Percentiles rank a stretch among this genome's conserved stretches.
phyloP scores from a whole-genome alignment of 1,140 invertebrate species.

The Drosophila punjabiensis region DNA sequence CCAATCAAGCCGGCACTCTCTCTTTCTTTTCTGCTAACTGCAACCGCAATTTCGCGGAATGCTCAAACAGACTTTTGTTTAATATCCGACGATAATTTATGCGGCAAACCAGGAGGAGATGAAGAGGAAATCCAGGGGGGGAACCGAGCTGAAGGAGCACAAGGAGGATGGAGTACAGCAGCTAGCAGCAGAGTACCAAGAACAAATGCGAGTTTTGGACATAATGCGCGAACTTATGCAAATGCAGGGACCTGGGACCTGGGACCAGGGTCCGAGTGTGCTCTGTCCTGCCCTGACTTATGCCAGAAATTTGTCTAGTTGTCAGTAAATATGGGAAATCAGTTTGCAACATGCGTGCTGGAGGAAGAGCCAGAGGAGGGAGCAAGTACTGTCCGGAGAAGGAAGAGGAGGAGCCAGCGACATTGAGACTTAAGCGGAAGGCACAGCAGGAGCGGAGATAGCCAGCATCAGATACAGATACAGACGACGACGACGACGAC shows the following conservation, averaged over 20 bases:
- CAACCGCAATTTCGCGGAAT: slow-evolving; percentile 69
- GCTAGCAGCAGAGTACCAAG: slow-evolving; percentile 55
- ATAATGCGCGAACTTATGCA: slow-evolving; percentile 84
- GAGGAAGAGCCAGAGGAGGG: not conserved
- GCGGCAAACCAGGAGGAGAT: slow-evolving; percentile 34
- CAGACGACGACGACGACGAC: slow-evolving; percentile 26
- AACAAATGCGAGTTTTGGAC: slow-evolving; percentile 81
- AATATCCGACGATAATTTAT: slow-evolving; percentile 72
- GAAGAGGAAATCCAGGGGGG: not conserved
- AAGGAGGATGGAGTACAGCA: slow-evolving; percentile 13
- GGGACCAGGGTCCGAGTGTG: slow-evolving; percentile 5
- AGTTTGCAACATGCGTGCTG: slow-evolving; percentile 81
- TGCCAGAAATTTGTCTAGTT: slow-evolving; percentile 85
- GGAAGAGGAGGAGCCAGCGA: slow-evolving; percentile 46
- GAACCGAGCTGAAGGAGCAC: not conserved
- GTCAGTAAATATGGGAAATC: slow-evolving; percentile 85
- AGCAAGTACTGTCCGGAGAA: not conserved
- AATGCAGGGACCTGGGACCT: slow-evolving; percentile 53
- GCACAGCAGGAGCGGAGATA: slow-evolving; percentile 85
- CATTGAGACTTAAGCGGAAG: slow-evolving; percentile 82
- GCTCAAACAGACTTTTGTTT: slow-evolving; percentile 68
- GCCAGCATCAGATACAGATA: slow-evolving; percentile 83
- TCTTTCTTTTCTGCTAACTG: slow-evolving; percentile 69
- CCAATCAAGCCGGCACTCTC: slow-evolving; percentile 62
- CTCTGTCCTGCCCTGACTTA: slow-evolving; percentile 73